A percentile compares a stretch with the other conserved stretches of the same genome.
These are phyloP conservation scores for Trichopoda pennipes DNA, from an alignment of 2,888 invertebrate species.

Conservation along the genomic window DNA sequence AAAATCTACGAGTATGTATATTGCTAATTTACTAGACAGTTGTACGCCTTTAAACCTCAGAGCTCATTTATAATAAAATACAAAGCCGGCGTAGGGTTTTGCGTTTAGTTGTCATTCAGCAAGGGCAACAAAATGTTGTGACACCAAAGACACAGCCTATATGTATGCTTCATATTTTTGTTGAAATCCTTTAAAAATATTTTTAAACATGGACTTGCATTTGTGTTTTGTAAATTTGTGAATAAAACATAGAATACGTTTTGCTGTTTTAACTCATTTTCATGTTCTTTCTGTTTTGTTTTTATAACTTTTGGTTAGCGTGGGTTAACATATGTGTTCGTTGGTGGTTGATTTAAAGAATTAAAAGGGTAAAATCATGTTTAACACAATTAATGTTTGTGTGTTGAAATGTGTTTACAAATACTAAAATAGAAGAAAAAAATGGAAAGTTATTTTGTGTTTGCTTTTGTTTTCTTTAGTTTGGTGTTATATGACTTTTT, in stretches of 20 bases:
- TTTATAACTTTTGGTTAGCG: conserved; percentile 8
- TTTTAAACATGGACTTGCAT: conserved; percentile 16
- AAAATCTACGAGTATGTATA: conserved; percentile 66
- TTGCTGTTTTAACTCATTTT: conserved; percentile 49
- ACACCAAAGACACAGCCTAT: conserved; percentile 54
- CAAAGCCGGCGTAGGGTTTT: conserved; percentile 55
- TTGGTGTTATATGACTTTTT: conserved; percentile 78
- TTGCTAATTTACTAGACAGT: conserved; percentile 80
- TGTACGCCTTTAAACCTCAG: conserved; percentile 79
- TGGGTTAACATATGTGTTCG: conserved; percentile 9
- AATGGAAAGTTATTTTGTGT: conserved; percentile 29
- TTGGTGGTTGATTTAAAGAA: conserved; percentile 14
- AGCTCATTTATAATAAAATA: conserved; percentile 79
- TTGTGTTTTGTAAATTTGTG: conserved; percentile 33
- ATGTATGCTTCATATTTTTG: conserved; percentile 16
- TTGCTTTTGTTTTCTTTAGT: neutral
- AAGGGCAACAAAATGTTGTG: conserved; percentile 55
- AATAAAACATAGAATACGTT: conserved; percentile 49
- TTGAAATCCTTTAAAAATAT: neutral
- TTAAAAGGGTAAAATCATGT: conserved; percentile 24
- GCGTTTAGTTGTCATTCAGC: conserved; percentile 8
- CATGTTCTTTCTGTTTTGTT: conserved; percentile 18
- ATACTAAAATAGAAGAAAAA: conserved; percentile 39
- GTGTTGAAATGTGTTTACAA: conserved; percentile 29
- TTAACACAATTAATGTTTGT: conserved; percentile 28